phyloP scores from a whole-genome alignment of 1,140 invertebrate species.

The Drosophila elegans region DNA sequence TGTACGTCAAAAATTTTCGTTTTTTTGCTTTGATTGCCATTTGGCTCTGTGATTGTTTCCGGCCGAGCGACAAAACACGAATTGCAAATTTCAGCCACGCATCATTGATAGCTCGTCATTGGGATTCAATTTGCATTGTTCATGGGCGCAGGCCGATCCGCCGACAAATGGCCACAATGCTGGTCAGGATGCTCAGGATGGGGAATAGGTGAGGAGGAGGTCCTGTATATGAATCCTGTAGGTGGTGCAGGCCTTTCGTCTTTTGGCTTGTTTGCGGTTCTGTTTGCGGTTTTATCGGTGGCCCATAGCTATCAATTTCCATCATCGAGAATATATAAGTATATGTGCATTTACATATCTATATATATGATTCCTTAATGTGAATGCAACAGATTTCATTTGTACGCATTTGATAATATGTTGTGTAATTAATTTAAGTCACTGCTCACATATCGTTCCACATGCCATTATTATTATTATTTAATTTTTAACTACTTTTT shows the following conservation, averaged over 20 bases:
- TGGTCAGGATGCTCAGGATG: conserved; percentile 2
- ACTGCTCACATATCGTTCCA: conserved; percentile 13
- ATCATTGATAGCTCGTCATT: conserved; percentile 79
- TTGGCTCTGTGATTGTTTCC: conserved; percentile 68
- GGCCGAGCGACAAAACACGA: conserved; percentile 73
- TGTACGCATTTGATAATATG: conserved; percentile 55
- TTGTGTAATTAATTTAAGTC: conserved; percentile 70
- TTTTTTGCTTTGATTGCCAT: conserved; percentile 37
- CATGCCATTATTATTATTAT: conserved; percentile 23
- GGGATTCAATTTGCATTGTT: conserved; percentile 81
- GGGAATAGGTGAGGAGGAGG: not conserved
- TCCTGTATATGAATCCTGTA: not conserved
- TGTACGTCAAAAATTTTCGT: conserved; percentile 28
- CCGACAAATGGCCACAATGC: conserved; percentile 48
- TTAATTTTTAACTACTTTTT: conserved; percentile 12
- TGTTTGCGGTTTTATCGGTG: conserved; percentile 37
- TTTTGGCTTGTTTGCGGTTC: conserved; percentile 68
- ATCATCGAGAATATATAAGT: conserved; percentile 23
- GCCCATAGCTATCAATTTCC: conserved; percentile 63
- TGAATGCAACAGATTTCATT: conserved; percentile 49
- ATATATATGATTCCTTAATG: conserved; percentile 9
- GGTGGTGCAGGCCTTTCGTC: conserved; percentile 52
- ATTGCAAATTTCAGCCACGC: conserved; percentile 80
- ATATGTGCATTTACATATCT: conserved; percentile 3
- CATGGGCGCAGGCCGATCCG: conserved; percentile 35